A percentile compares a stretch with the other conserved stretches of the same genome.
phyloP scores from a whole-genome alignment of 2,113 vertebrate genomes.

The Girardinichthys multiradiatus region DNA sequence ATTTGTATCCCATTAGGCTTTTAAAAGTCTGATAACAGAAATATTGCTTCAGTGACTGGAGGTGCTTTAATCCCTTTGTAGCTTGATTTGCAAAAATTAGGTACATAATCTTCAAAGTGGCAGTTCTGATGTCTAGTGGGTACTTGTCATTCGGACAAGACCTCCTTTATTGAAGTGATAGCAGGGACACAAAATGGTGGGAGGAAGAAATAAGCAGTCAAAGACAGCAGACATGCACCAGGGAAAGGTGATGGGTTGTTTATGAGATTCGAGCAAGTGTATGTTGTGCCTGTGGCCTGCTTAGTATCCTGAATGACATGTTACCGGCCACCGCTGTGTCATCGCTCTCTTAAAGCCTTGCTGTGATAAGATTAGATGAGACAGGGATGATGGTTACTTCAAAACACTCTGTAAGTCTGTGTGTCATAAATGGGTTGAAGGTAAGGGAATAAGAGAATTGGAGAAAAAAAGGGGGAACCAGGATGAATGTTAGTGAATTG shows the following conservation, averaged over 20 bases:
- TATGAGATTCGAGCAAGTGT: slow-evolving; percentile 41
- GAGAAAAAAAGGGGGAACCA: slow-evolving; percentile 19
- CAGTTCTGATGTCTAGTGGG: slow-evolving; percentile 39
- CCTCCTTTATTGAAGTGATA: slow-evolving; percentile 44
- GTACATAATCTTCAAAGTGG: slow-evolving; percentile 43
- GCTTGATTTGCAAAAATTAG: slow-evolving; percentile 53
- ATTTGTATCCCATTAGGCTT: slow-evolving; percentile 45
- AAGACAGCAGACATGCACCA: slow-evolving; percentile 28
- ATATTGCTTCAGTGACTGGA: slow-evolving; percentile 21
- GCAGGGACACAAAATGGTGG: slow-evolving; percentile 13
- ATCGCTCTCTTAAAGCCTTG: slow-evolving; percentile 36
- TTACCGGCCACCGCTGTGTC: slow-evolving; percentile 47
- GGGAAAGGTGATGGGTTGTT: slow-evolving; percentile 38
- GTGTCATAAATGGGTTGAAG: slow-evolving; percentile 48
- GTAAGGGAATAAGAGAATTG: slow-evolving; percentile 37
- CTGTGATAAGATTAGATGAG: slow-evolving; percentile 63
- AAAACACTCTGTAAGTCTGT: slow-evolving; percentile 33
- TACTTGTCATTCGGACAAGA: slow-evolving; percentile 55
- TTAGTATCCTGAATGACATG: slow-evolving; percentile 48
- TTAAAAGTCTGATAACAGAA: slow-evolving; percentile 43
- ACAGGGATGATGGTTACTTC: slow-evolving; percentile 43
- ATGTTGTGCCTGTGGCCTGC: slow-evolving; percentile 26
- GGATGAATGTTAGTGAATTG: slow-evolving; percentile 12
- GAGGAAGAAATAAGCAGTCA: slow-evolving; percentile 10
- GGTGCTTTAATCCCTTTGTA: slow-evolving; percentile 46